Base-by-base conservation (phyloP, 2,888 invertebrate genomes). In the Macrophya alboannulata region DNA sequence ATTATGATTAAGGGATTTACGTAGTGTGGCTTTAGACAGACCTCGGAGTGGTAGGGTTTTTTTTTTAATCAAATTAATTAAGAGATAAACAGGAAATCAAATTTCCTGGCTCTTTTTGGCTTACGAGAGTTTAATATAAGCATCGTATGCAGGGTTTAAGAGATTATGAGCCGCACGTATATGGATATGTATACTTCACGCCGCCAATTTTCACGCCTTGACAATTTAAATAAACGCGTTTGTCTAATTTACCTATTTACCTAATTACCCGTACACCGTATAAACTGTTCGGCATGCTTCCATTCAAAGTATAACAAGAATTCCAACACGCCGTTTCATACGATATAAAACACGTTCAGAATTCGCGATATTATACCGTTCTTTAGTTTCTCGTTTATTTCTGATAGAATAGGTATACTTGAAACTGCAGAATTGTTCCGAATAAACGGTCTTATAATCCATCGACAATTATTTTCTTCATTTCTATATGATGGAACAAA, bases 211-310 rank as follows among this genome's bases (percentile, higher is more conserved):
- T 81, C 81, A 62, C 81, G 81, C 81, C 81, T 81, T 62, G 81
- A 62, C 81, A 81, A 81, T 81, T 81, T 81, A 62, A 81, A 81
- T 59, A 12, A 62, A 40, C 81, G 62, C 62, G 81, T 25, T 81
- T 81, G 40, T 40, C 81, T 81, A 81, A 81, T 81, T 81, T 62
- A 59, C 79, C 59, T 79, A 79, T 79, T 59, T 43, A 81, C 40
- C 15, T 43, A 59, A 62, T 62, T 81, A 81, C 40, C 43, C 21
- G 21, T 62, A 51, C 55, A 9, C 31, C 31, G 55, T 31, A 77
- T 15, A 17, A 37, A 8, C 62, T 25, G 59, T 10, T n/a, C 9
- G 25, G 55, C 10, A 55, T 77, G 37, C 31, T 77, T 77, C 55
- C 55, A 55, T 77, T 77, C 12, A 37, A 55, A 31, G 25, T 31